These are phyloP conservation scores for Catharus ustulatus DNA, from an alignment of 2,797 vertebrate species.

Conservation along the genomic window DNA sequence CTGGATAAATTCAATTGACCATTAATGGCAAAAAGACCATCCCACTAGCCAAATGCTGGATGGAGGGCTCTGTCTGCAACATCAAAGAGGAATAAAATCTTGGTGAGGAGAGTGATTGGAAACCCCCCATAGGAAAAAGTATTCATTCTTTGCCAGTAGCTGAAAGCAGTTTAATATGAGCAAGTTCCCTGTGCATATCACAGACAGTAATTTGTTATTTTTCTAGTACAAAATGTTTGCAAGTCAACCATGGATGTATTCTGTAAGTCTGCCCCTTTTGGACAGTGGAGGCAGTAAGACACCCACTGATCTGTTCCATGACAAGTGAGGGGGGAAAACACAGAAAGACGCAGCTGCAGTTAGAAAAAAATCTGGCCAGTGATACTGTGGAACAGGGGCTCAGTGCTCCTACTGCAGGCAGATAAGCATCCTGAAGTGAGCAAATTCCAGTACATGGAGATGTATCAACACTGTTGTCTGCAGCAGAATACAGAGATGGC, in stretches of 20 bases:
- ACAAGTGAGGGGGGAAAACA: not conserved
- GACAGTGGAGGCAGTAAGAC: not conserved
- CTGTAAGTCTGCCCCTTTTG: not conserved
- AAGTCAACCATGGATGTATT: not conserved
- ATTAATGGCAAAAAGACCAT: not conserved
- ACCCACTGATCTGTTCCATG: not conserved
- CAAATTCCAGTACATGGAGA: not conserved
- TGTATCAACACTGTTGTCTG: not conserved
- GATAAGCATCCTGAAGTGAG: slow-evolving; percentile 1
- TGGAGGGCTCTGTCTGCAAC: not conserved
- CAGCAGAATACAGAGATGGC: not conserved
- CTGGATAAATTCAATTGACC: not conserved
- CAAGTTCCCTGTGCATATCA: not conserved
- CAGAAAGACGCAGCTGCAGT: not conserved
- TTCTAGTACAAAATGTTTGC: not conserved
- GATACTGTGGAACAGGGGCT: not conserved
- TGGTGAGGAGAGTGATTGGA: not conserved
- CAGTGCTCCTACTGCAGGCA: not conserved
- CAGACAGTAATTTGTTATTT: not conserved
- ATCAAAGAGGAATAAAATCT: not conserved
- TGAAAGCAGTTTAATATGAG: not conserved
- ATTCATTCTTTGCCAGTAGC: not conserved
- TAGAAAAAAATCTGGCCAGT: not conserved
- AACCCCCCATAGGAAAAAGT: not conserved
- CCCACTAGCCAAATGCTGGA: not conserved